Conservation (phyloP, 1,140 invertebrate genomes). For the Physella acuta region DNA sequence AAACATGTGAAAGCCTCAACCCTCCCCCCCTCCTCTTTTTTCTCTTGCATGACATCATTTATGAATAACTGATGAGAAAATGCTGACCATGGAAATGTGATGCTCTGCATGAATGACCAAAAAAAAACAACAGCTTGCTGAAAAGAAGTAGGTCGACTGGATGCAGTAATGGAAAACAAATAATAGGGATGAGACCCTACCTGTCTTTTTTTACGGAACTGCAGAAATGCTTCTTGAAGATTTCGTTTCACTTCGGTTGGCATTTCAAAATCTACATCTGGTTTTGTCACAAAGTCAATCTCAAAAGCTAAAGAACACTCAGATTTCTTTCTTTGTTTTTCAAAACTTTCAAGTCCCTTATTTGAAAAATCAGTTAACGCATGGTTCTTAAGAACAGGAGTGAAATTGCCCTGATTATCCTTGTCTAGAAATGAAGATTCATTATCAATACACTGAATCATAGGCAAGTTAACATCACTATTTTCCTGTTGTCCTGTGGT, state of each 20-base stretch:
- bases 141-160: too few relatives aligned
- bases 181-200: slow-evolving; percentile 3
- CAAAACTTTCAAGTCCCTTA: neutral
- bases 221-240: slow-evolving; percentile 9
- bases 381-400: neutral
- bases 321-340: neutral
- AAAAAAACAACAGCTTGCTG: too few relatives aligned
- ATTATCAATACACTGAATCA: neutral
- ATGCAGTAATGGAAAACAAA: too few relatives aligned
- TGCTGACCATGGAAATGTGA: too few relatives aligned
- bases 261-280: neutral
- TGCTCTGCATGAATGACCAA: too few relatives aligned
- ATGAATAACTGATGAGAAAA: too few relatives aligned
- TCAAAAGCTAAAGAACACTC: neutral
- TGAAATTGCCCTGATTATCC: neutral
- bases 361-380: neutral
- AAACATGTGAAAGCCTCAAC: too few relatives aligned
- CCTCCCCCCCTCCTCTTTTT: too few relatives aligned
- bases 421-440: neutral
- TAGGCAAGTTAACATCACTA: neutral
- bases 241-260: neutral
- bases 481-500: neutral
- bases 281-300: neutral
- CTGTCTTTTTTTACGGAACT: slow-evolving; percentile 4
- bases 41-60: too few relatives aligned